Base-by-base conservation (phyloP, 2,888 invertebrate genomes). In the Subacronicta megacephala region DNA sequence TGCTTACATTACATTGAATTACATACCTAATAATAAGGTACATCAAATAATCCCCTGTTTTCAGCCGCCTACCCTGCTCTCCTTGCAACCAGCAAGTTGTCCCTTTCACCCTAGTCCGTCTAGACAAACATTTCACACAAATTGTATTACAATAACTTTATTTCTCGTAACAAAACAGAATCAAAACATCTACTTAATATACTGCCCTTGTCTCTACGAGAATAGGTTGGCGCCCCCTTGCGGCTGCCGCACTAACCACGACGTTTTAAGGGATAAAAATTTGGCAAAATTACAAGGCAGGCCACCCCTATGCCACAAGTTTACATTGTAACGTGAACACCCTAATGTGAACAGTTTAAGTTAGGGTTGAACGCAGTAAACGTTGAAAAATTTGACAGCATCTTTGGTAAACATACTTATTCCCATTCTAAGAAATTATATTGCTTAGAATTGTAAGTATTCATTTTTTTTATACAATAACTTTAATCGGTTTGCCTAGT, bases 241-340 rank as follows among this genome's bases (percentile, higher is more conserved):
- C 75, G 83, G 83, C 80, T 51, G 77, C 76, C 75, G 74, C 81
- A 83, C 83, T 84, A 86, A 85, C 84, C 86, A 83, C 82, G 76
- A 50, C 83, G 83, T 77, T 86, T 74, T 84, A 82, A 82, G 87
- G 93, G 90, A 88, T 90, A 91, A 92, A 93, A 93, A 91, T 92
- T 93, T 90, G 90, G 85, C 86, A 82, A 92, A 92, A 93, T 94
- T 93, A 94, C 94, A 93, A 92, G 92, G 89, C 89, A 81, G 77
- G 83, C 85, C 88, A 89, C 92, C 93, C 93, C 84, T 82, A 77
- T 72, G 74, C 65, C 72, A 64, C 80, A 57, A 86, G 93, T 92
- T 93, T 91, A 93, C 92, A 91, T 90, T 92, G 93, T 93, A 92
- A 91, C 87, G 85, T 80, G 92, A 89, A 90, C 91, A 92, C 93